Percentiles rank a stretch among this genome's conserved stretches.
Conservation (phyloP, 2,113 vertebrate genomes). For the Poicephalus gulielmi region DNA sequence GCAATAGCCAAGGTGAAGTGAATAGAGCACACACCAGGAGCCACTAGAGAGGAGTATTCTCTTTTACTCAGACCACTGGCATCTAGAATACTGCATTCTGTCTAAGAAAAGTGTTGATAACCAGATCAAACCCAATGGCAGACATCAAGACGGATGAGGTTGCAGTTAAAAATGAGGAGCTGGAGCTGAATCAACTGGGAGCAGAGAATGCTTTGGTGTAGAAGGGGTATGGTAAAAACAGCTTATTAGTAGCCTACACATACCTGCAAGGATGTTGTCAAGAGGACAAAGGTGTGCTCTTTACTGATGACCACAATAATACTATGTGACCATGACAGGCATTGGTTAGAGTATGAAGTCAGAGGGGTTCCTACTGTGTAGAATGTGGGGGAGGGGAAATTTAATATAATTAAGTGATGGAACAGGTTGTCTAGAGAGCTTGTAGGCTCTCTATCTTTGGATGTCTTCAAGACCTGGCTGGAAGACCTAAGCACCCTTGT, state of each 20-base stretch:
- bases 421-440: not conserved
- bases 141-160: not conserved
- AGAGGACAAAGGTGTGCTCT: not conserved
- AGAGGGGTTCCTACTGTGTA: not conserved
- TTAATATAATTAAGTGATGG: no score
- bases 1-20: no score
- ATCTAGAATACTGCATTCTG: not conserved
- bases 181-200: not conserved
- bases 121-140: not conserved
- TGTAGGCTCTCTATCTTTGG: not conserved
- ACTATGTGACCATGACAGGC: not conserved
- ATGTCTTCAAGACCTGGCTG: not conserved
- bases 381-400: accelerated
- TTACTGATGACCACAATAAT: not conserved
- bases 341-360: not conserved
- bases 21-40: not conserved
- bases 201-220: not conserved
- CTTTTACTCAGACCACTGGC: not conserved
- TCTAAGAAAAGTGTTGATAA: not conserved
- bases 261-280: not conserved
- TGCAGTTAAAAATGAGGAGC: not conserved
- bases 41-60: not conserved
- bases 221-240: accelerated
- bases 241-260: not conserved
- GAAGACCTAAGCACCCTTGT: not conserved